A percentile compares a stretch with the other conserved stretches of the same genome.
phyloP scores from a whole-genome alignment of 1,140 invertebrate species.

The Doryteuthis pealeii region DNA sequence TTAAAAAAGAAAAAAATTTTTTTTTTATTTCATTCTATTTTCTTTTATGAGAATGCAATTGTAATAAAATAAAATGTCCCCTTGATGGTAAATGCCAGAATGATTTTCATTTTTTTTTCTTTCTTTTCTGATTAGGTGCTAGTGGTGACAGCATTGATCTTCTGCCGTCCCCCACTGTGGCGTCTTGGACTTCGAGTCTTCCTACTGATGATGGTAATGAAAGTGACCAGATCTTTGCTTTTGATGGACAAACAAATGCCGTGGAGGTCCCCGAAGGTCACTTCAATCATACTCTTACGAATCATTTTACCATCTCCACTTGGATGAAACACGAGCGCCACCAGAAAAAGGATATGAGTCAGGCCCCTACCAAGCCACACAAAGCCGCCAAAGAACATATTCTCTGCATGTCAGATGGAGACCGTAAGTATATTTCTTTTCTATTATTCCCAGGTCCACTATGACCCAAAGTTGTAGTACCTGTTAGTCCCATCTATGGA shows the following conservation, averaged over 20 bases:
- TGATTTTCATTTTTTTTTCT: neutral
- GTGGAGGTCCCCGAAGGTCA: conserved; percentile 66
- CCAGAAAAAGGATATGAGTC: conserved; percentile 9
- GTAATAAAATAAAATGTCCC: no score
- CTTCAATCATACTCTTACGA: conserved; percentile 69
- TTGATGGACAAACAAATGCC: conserved; percentile 83
- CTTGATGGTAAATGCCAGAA: no score
- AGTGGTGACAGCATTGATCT: conserved; percentile 75
- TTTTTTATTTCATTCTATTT: no score
- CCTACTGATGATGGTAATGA: conserved; percentile 87
- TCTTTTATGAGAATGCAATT: no score
- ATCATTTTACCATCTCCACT: conserved; percentile 84
- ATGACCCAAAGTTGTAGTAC: no score
- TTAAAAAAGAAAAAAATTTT: no score
- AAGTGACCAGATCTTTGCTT: conserved; percentile 90
- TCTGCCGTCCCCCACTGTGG: conserved; percentile 77
- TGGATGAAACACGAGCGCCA: conserved; percentile 86
- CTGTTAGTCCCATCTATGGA: no score
- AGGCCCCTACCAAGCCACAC: conserved; percentile 60
- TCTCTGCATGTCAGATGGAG: conserved; percentile 93
- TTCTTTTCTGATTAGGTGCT: conserved; percentile 63
- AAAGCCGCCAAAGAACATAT: conserved; percentile 93
- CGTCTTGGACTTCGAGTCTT: conserved; percentile 79
- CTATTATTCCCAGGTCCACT: no score
- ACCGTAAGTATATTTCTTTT: conserved; percentile 73